These are phyloP conservation scores for Octomys mimax DNA, from an alignment of 2,797 vertebrate species.

Conservation along the genomic window DNA sequence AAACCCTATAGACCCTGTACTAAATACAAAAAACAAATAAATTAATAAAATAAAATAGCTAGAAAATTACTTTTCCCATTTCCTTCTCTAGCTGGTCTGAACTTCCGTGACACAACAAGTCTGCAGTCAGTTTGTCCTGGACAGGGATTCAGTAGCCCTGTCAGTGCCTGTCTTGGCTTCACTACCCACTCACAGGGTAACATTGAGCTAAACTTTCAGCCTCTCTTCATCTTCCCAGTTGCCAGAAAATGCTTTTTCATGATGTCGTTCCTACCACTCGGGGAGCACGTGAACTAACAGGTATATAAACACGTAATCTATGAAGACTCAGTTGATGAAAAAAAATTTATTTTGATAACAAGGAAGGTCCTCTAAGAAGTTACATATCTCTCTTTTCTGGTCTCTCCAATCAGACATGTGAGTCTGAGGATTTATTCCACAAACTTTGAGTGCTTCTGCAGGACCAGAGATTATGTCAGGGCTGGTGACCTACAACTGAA, in stretches of 20 bases:
- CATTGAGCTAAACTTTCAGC: constrained; percentile 26
- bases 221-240: constrained; percentile 17
- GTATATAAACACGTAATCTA: not conserved
- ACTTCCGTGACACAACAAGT: constrained; percentile 17
- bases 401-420: not conserved
- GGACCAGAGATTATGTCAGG: not conserved
- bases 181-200: not conserved
- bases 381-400: constrained; percentile 15
- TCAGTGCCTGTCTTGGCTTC: not conserved
- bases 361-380: not conserved
- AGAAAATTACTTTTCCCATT: not conserved
- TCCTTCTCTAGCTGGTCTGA: not conserved
- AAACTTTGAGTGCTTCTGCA: constrained; percentile 15
- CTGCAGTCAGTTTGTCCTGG: constrained; percentile 32
- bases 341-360: constrained; percentile 28
- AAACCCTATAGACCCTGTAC: too few species aligned
- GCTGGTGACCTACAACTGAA: not conserved
- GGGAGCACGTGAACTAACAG: not conserved
- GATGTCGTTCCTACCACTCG: not conserved
- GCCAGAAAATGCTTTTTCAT: not conserved
- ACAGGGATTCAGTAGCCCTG: constrained; percentile 26
- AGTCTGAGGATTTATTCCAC: constrained; percentile 1
- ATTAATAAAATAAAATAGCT: not conserved
- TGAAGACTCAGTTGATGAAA: not conserved
- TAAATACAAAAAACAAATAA: too few species aligned